Base-by-base conservation (phyloP, 2,113 vertebrate species). In the Passerina amoena region DNA sequence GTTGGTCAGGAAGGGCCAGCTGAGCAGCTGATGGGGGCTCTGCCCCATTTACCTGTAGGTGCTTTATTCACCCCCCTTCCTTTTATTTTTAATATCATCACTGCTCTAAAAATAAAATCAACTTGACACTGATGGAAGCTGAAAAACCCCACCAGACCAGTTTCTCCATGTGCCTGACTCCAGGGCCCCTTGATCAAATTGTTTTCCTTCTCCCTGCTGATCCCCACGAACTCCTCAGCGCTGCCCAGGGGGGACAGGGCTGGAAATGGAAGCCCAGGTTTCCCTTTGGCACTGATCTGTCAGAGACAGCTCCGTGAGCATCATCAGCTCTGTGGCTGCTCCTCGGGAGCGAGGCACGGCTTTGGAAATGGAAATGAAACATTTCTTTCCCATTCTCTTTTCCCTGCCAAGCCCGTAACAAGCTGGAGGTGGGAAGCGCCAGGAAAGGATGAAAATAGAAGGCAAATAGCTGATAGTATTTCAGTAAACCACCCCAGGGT, bases 61-160 rank as follows among this genome's bases (percentile, higher is more conserved):
- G 84, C 65, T 97, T 84, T 28, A 31, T 24, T 86, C 40, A 3
- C 21, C 20, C 37, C 63, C 42, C 30, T 6, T 10, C 48, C 47
- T 31, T 92, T 77, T 65, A 38, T 57, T 86, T 92, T 91, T 81
- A 78, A 96, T 90, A 90, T 51, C 18, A 92, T 85, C 90, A 72
- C 92, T 93, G 97, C 96, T 93, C 94, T 95, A 65, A 89, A 97
- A 96, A 97, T 93, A 94, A 96, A 93, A 97, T 96, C 93, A 97
- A 95, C 83, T 97, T 98, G 98, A 98, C 80, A 63, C 65, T 98
- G 97, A 98, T 98, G 95, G 82, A 95, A 97, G 94, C 92, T 95
- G 98, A 98, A 98, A 97, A 96, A n/a, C 76, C 96, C 97, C 97
- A 96, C 89, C 91, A 96, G 95, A 89, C 85, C 66, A 50, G 90